Conservation (phyloP, 1,140 invertebrate species). For the Atta cephalotes region DNA sequence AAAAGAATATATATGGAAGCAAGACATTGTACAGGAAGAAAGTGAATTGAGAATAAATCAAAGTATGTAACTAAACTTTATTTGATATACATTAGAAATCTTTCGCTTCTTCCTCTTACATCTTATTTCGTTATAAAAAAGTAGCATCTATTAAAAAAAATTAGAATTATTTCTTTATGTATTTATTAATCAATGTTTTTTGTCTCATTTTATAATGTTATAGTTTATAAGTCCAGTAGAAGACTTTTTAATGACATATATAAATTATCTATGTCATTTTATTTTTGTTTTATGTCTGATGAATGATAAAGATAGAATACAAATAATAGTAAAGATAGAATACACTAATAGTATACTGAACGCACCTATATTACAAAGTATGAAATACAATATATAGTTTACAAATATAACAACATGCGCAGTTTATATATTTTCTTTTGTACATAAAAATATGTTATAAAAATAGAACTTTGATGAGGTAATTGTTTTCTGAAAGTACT, state of each 20-base stretch:
- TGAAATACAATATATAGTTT: not conserved
- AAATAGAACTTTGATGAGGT: not conserved
- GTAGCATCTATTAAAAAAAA: not conserved
- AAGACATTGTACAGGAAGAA: conserved; percentile 89
- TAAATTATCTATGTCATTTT: too few species aligned
- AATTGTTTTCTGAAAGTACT: not conserved
- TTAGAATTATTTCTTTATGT: too few species aligned
- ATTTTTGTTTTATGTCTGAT: too few species aligned
- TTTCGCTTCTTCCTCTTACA: not conserved
- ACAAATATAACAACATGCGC: too few species aligned
- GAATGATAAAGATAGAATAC: not conserved
- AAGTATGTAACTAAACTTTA: not conserved
- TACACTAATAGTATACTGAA: not conserved
- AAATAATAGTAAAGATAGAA: not conserved
- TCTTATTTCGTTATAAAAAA: not conserved
- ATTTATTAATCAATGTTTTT: too few species aligned
- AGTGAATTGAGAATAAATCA: not conserved
- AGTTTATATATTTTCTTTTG: not conserved
- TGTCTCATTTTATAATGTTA: too few species aligned
- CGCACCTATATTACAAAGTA: not conserved
- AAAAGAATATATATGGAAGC: conserved; percentile 95
- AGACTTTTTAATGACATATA: too few species aligned
- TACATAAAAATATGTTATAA: conserved; percentile 8
- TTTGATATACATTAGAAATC: not conserved
- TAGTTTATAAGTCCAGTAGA: too few species aligned